Evolutionary conservation across 2,888 invertebrate genomes (phyloP), one percentile per base, ranked within the genome.

Genomic region (Cantharis nigra): DNA sequence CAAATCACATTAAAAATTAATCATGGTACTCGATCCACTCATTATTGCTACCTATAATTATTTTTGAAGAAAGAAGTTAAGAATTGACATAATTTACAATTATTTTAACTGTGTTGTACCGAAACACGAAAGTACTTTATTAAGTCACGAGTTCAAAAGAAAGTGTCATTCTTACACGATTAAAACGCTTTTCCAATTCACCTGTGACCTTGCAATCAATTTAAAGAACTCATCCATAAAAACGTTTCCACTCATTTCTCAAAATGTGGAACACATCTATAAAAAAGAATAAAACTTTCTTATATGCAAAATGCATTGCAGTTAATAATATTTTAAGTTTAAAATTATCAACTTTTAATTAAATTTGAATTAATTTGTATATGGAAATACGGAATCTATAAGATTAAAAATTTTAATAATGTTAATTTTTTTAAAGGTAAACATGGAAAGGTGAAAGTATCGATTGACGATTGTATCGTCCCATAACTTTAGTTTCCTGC

Each of bases 121-220:
- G 14, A 18, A 33, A 71, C 72, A 76, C 26, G 76, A 72, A 73
- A 72, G 73, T 70, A 70, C n/a, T 49, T 49, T n/a, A 49, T 23
- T 16, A 26, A 76, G 78, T 78, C 75, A 76, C 75, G 78, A 77
- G 65, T 23, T 72, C 67, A 20, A 78, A 78, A 73, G 78, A 78
- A 78, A 78, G 78, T 76, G 75, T 75, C 67, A 78, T 78, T 78
- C 78, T 70, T 73, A 28, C 76, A 76, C 78, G 78, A 73, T 65
- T 74, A 49, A 49, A 49, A 49, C 49, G 69, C 78, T 76, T 78
- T 78, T 78, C 75, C 75, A 65, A 69, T 76, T 77, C 71, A 77
- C 67, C 74, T 71, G 67, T 74, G 74, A 74, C 70, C 77, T 71
- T 67, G 69, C 62, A 69, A 69, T 71, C 74, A 71, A 69, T 71